phyloP scores from a whole-genome alignment of 2,888 invertebrate genomes.

The Petrolisthes cinctipes region DNA sequence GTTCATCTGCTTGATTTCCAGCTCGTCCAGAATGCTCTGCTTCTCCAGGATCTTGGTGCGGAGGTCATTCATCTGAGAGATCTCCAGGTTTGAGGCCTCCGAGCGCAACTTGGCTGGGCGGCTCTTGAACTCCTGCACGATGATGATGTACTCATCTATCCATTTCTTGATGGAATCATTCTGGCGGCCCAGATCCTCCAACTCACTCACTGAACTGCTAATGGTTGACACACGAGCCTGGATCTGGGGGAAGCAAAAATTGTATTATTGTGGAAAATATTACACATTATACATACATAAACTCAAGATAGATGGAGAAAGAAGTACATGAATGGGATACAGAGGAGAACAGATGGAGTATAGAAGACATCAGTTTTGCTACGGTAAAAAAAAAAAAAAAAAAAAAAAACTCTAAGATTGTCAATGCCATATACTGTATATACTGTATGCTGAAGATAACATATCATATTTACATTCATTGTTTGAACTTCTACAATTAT shows the following conservation, averaged over 20 bases:
- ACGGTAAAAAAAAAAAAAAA: too few species aligned
- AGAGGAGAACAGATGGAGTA: not conserved
- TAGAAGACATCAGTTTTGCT: not conserved
- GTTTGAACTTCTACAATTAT: not conserved
- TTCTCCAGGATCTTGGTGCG: constrained; percentile 83
- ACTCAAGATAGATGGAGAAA: not conserved
- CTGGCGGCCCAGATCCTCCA: constrained; percentile 86
- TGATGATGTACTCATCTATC: constrained; percentile 82
- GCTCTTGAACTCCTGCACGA: constrained; percentile 85
- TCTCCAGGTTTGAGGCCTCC: constrained; percentile 89
- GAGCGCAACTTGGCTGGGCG: constrained; percentile 89
- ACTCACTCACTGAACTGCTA: constrained; percentile 81
- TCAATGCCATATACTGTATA: not conserved
- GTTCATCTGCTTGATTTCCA: constrained; percentile 67
- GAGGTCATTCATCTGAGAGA: constrained; percentile 80
- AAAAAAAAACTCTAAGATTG: not conserved
- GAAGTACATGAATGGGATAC: not conserved
- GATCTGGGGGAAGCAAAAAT: constrained; percentile 74
- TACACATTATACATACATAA: constrained; percentile 10
- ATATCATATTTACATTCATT: too few species aligned
- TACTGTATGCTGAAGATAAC: too few species aligned
- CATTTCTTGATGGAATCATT: constrained; percentile 82
- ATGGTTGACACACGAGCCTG: constrained; percentile 86
- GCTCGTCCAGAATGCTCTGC: constrained; percentile 76
- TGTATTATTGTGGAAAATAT: not conserved